A percentile compares a stretch with the other conserved stretches of the same genome.
Evolutionary conservation across 2,113 vertebrate species (phyloP).

Genomic region (Oreochromis aureus): DNA sequence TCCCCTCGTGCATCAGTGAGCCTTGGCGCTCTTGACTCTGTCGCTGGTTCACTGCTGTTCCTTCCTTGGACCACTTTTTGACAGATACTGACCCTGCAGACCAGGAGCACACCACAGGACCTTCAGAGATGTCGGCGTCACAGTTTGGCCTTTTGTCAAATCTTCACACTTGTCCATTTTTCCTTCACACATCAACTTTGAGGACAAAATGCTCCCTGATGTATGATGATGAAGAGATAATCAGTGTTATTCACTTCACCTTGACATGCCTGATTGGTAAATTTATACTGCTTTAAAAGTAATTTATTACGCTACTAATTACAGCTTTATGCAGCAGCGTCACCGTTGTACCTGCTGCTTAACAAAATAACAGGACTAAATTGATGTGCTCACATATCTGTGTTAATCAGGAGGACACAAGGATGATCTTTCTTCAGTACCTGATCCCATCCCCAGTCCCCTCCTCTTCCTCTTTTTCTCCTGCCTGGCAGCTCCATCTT

Average conservation of each 20-base stretch:
- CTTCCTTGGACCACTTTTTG: not conserved
- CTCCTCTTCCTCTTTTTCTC: not conserved
- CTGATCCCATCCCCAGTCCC: too few relatives aligned
- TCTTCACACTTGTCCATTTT: not conserved
- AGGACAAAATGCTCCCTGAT: not conserved
- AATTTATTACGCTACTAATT: not conserved
- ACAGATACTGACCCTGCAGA: not conserved
- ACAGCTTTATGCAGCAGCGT: not conserved
- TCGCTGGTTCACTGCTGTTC: not conserved
- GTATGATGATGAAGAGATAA: rapidly evolving
- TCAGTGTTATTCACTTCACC: not conserved
- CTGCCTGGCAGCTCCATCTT: not conserved
- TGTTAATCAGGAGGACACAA: too few relatives aligned
- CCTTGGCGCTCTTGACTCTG: not conserved
- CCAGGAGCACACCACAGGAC: not conserved
- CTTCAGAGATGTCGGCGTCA: rapidly evolving
- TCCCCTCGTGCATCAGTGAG: not conserved
- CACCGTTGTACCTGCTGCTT: not conserved
- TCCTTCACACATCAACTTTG: not conserved
- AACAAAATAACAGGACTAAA: not conserved
- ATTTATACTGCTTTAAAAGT: not conserved
- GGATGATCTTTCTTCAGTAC: too few relatives aligned
- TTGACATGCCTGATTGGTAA: not conserved
- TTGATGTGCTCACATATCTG: rapidly evolving
- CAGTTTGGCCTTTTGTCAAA: not conserved